These are phyloP conservation scores for Oreocharis arfaki DNA, from an alignment of 2,113 vertebrate genomes.

Conservation along the genomic window DNA sequence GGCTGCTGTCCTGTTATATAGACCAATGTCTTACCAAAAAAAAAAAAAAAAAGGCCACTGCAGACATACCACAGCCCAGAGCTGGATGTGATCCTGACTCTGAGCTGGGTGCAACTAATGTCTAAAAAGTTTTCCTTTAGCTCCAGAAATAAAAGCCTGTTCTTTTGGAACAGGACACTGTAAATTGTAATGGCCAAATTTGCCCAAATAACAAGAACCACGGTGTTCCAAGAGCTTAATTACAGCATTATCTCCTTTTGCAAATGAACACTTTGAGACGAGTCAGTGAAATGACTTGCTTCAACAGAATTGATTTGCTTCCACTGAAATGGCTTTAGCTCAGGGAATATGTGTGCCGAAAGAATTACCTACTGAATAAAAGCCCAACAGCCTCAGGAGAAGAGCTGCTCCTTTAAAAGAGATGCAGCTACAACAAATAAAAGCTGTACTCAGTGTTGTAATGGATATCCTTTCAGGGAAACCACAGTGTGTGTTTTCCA, in stretches of 20 bases:
- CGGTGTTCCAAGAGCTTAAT: neutral
- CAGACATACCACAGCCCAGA: neutral
- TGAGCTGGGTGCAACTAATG: neutral
- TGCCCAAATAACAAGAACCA: neutral
- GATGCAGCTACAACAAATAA: neutral
- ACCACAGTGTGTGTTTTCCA: neutral
- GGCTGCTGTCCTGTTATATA: neutral
- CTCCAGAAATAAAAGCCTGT: neutral
- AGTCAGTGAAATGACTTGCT: neutral
- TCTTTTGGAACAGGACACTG: neutral
- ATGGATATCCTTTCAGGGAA: constrained; percentile 4
- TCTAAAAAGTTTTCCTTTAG: neutral
- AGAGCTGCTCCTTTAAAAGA: neutral
- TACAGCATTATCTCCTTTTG: neutral
- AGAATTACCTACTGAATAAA: neutral
- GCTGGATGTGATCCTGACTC: neutral
- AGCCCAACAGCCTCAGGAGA: neutral
- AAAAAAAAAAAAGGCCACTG: neutral
- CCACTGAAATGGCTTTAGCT: neutral
- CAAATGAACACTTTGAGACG: neutral
- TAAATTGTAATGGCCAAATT: neutral
- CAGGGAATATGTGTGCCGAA: neutral
- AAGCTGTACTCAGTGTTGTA: neutral
- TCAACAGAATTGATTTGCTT: neutral
- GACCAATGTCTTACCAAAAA: neutral